Evolutionary conservation across 1,140 invertebrate genomes (phyloP).

Genomic region (Zeugodacus cucurbitae): DNA sequence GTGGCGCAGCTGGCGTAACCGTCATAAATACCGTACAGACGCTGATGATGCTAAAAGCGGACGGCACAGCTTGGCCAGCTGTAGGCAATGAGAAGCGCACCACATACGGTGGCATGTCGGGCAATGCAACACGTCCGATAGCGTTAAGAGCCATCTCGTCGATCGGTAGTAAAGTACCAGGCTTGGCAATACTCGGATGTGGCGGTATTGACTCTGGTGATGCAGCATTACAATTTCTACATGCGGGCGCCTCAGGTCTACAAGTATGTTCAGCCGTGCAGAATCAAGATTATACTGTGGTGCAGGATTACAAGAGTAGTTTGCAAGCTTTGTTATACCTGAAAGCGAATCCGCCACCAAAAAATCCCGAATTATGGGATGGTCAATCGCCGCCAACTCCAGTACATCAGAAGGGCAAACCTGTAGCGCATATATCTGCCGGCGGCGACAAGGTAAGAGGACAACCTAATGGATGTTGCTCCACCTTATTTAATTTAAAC

Average conservation of each 20-base stretch:
- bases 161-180: slow-evolving; percentile 84
- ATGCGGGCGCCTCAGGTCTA: slow-evolving; percentile 89
- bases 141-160: slow-evolving; percentile 89
- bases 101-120: slow-evolving; percentile 96
- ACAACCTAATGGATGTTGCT: too few species aligned
- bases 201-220: slow-evolving; percentile 98
- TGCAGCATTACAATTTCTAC: slow-evolving; percentile 90
- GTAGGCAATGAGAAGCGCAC: slow-evolving; percentile 85
- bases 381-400: slow-evolving; percentile 92
- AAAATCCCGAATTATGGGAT: slow-evolving; percentile 80
- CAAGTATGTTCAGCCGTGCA: slow-evolving; percentile 97
- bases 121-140: slow-evolving; percentile 94
- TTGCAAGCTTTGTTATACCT: slow-evolving; percentile 91
- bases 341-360: slow-evolving; percentile 70
- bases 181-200: slow-evolving; percentile 94
- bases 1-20: slow-evolving; percentile 92
- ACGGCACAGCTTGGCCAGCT: slow-evolving; percentile 90
- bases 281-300: slow-evolving; percentile 97
- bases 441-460: slow-evolving; percentile 75
- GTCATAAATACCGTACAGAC: slow-evolving; percentile 97
- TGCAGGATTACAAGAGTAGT: slow-evolving; percentile 93
- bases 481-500: too few species aligned
- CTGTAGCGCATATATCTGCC: slow-evolving; percentile 74
- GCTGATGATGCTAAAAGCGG: slow-evolving; percentile 86
- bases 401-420: slow-evolving; percentile 94